A percentile compares a stretch with the other conserved stretches of the same genome.
Conservation (phyloP, 2,113 vertebrate genomes). For the Chloropsis hardwickii region DNA sequence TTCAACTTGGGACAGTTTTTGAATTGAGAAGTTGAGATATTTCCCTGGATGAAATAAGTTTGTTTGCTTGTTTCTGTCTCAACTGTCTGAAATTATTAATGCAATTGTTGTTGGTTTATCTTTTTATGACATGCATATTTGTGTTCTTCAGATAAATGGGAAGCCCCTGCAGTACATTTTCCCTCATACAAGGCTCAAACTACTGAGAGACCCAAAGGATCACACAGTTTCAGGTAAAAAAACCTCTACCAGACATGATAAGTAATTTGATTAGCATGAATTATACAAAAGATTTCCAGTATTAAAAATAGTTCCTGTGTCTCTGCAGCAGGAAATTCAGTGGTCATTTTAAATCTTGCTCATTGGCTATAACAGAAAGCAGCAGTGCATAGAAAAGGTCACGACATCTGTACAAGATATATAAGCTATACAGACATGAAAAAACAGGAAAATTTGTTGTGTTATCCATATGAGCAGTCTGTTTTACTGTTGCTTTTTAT, state of each 20-base stretch:
- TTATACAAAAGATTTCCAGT: neutral
- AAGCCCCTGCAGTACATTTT: slow-evolving; percentile 89
- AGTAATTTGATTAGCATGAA: neutral
- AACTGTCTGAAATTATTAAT: neutral
- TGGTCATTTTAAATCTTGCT: neutral
- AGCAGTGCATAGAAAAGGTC: neutral
- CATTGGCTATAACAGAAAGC: neutral
- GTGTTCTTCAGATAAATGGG: slow-evolving; percentile 81
- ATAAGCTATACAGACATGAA: neutral
- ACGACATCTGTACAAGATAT: neutral
- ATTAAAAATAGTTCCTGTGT: neutral
- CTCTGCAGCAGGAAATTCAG: neutral
- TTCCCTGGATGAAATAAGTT: neutral
- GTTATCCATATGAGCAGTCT: neutral
- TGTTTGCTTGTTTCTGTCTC: neutral
- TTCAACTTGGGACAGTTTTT: neutral
- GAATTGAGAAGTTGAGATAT: neutral
- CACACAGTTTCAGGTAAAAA: slow-evolving; percentile 91
- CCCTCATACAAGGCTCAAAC: slow-evolving; percentile 87
- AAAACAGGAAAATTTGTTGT: neutral
- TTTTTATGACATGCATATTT: slow-evolving; percentile 29
- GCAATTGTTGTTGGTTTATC: neutral
- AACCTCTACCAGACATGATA: neutral
- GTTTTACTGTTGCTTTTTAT: neutral
- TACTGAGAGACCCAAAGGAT: slow-evolving; percentile 90